phyloP scores from a whole-genome alignment of 2,797 vertebrate species.

The Babyrousa celebensis region DNA sequence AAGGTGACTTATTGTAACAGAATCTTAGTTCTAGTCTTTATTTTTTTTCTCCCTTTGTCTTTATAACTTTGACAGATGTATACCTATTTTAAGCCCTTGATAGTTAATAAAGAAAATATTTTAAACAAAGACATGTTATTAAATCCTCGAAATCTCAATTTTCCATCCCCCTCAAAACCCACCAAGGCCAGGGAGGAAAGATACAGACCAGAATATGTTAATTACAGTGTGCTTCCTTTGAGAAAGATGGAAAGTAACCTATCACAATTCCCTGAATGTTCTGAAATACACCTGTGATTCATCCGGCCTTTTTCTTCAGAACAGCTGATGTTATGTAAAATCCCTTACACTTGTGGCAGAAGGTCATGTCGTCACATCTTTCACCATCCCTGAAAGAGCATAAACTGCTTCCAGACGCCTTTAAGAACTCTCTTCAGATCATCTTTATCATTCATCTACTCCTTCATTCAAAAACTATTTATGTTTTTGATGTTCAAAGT shows the following conservation, averaged over 20 bases:
- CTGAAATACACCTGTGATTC: slow-evolving; percentile 48
- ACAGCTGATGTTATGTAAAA: slow-evolving; percentile 5
- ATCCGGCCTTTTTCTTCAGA: slow-evolving; percentile 57
- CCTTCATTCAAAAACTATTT: neutral
- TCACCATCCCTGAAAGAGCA: neutral
- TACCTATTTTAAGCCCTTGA: neutral
- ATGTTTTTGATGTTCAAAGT: slow-evolving; percentile 2
- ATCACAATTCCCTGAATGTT: neutral
- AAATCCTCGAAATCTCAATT: slow-evolving; percentile 32
- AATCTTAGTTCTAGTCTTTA: neutral
- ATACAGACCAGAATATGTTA: neutral
- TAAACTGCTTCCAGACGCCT: neutral
- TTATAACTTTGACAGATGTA: neutral
- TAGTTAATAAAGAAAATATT: neutral
- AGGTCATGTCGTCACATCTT: slow-evolving; percentile 2
- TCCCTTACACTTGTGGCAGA: neutral
- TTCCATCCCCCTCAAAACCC: neutral
- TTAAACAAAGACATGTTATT: slow-evolving; percentile 48
- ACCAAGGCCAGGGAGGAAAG: neutral
- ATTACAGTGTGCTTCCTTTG: neutral
- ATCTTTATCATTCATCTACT: neutral
- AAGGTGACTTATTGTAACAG: neutral
- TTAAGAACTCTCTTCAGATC: neutral
- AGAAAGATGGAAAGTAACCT: neutral
- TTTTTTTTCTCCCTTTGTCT: neutral